Percentiles rank a stretch among this genome's conserved stretches.
phyloP scores from a whole-genome alignment of 2,888 invertebrate species.

The Onthophagus sagittarius region DNA sequence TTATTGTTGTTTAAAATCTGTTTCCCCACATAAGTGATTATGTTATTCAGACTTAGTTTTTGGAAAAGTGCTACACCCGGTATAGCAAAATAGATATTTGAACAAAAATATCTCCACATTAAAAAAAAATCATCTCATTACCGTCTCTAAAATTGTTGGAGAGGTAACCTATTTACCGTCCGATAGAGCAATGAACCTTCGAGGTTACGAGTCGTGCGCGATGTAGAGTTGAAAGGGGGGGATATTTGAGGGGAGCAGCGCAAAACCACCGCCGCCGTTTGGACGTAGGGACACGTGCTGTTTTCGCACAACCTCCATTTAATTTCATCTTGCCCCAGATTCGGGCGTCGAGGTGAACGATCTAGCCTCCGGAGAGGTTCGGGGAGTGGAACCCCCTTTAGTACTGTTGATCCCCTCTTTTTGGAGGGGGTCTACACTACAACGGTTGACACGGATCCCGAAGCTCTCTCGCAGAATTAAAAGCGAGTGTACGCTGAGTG shows the following conservation, averaged over 20 bases:
- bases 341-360: conserved; percentile 57
- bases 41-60: no score
- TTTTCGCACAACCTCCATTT: conserved; percentile 51
- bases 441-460: conserved; percentile 43
- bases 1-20: no score
- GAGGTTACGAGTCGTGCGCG: conserved; percentile 36
- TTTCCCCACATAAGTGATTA: no score
- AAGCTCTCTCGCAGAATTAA: conserved; percentile 39
- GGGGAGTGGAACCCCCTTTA: conserved; percentile 42
- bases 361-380: conserved; percentile 55
- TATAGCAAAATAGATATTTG: neutral
- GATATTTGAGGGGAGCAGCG: conserved; percentile 26
- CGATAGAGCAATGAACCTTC: conserved; percentile 47
- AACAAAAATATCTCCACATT: neutral
- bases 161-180: conserved; percentile 49
- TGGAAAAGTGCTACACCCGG: no score
- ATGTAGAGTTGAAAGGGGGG: conserved; percentile 5
- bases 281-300: conserved; percentile 46
- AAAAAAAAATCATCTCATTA: neutral
- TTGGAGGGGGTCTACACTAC: conserved; percentile 33
- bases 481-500: conserved; percentile 36
- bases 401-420: conserved; percentile 20
- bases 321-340: conserved; percentile 65
- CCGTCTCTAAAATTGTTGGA: conserved; percentile 31
- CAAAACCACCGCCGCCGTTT: conserved; percentile 33